phyloP scores from a whole-genome alignment of 2,888 invertebrate genomes.

The Boloria euphrosyne region DNA sequence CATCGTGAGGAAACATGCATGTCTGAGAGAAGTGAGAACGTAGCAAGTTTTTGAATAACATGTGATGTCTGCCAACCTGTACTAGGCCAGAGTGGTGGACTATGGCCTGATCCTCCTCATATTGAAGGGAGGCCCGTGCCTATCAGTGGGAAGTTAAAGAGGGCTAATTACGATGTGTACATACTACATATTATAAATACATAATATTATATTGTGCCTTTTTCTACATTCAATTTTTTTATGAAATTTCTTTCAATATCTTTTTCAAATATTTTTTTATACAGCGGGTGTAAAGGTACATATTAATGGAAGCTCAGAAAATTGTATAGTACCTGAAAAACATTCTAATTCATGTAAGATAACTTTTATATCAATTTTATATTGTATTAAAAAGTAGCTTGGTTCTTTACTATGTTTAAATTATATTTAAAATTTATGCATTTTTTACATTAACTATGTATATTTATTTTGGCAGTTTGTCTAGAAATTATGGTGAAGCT shows the following conservation, averaged over 20 bases:
- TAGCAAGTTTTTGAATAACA: too few relatives aligned
- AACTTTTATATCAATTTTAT: conserved; percentile 10
- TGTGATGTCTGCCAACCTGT: too few relatives aligned
- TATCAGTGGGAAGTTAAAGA: too few relatives aligned
- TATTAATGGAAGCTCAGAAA: conserved; percentile 89
- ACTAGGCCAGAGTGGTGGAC: too few relatives aligned
- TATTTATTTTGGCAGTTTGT: conserved; percentile 11
- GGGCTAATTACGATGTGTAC: too few relatives aligned
- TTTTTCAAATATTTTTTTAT: conserved; percentile 48
- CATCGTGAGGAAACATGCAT: too few relatives aligned
- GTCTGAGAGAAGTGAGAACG: too few relatives aligned
- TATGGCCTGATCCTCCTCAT: too few relatives aligned
- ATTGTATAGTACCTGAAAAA: conserved; percentile 60
- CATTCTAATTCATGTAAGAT: conserved; percentile 71
- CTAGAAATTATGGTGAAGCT: neutral
- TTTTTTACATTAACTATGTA: conserved; percentile 36
- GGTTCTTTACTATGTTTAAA: neutral
- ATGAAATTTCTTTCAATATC: too few relatives aligned
- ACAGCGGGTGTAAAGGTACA: conserved; percentile 85
- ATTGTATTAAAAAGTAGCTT: neutral
- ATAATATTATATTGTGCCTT: conserved; percentile 10
- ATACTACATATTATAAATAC: too few relatives aligned
- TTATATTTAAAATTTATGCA: conserved; percentile 5
- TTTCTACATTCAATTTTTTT: too few relatives aligned
- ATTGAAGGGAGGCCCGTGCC: too few relatives aligned